Percentiles rank a stretch among this genome's conserved stretches.
Evolutionary conservation across 2,797 vertebrate genomes (phyloP).

Genomic region (Sparidentex hasta): DNA sequence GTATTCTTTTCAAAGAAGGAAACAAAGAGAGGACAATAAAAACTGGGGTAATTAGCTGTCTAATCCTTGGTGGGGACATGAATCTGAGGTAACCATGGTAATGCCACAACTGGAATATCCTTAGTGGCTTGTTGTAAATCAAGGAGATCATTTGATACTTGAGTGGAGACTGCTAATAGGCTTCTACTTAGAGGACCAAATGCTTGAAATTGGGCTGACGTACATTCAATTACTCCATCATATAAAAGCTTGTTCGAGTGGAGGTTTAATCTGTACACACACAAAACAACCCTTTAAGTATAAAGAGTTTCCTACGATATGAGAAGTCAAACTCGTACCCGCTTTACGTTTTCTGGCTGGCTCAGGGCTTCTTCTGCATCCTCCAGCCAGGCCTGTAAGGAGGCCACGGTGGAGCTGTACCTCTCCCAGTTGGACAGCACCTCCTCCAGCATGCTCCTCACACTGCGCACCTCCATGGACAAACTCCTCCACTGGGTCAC

Average conservation of each 20-base stretch:
- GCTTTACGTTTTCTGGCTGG: conserved; percentile 91
- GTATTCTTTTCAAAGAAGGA: conserved; percentile 58
- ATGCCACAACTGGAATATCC: conserved; percentile 72
- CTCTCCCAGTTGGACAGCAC: conserved; percentile 94
- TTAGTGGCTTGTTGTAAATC: conserved; percentile 71
- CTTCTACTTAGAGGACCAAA: conserved; percentile 58
- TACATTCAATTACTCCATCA: conserved; percentile 55
- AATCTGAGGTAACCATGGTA: conserved; percentile 78
- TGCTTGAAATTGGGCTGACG: conserved; percentile 50
- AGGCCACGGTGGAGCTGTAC: conserved; percentile 89
- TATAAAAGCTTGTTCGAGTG: conserved; percentile 23
- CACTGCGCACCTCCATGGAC: conserved; percentile 94
- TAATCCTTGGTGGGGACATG: conserved; percentile 76
- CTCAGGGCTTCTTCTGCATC: conserved; percentile 92
- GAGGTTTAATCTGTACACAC: conserved; percentile 23
- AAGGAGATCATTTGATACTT: conserved; percentile 74
- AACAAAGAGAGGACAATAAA: conserved; percentile 71
- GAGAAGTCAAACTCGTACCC: conserved; percentile 80
- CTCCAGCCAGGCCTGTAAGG: conserved; percentile 94
- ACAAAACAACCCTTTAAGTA: not conserved
- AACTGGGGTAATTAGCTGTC: conserved; percentile 82
- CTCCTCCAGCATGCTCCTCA: conserved; percentile 96
- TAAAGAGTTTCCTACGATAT: not conserved
- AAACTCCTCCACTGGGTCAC: conserved; percentile 95
- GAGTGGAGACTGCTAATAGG: conserved; percentile 67